Conservation (phyloP, 2,113 vertebrate genomes). For the Ailurus styani region DNA sequence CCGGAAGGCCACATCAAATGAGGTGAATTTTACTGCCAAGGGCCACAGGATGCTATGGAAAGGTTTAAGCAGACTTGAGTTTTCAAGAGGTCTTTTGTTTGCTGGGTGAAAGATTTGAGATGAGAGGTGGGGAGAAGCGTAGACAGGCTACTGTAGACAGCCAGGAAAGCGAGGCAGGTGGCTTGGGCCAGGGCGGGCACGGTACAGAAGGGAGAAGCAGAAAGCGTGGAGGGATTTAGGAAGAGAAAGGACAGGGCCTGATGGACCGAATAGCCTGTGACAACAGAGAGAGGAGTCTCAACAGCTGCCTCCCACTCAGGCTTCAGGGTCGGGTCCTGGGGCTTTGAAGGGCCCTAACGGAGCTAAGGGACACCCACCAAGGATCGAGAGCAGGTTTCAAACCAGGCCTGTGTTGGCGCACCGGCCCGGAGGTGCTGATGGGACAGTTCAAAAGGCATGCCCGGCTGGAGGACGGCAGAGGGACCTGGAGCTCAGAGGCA, state of each 20-base stretch:
- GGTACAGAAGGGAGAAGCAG: not conserved
- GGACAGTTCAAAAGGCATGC: accelerated
- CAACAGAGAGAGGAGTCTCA: not conserved
- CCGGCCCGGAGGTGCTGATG: accelerated
- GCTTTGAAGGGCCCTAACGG: accelerated
- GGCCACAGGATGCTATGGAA: not conserved
- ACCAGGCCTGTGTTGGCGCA: accelerated
- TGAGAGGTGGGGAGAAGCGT: not conserved
- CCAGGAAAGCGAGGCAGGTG: too few species aligned
- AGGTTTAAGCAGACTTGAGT: not conserved
- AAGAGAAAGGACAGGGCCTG: not conserved
- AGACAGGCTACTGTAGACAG: not conserved
- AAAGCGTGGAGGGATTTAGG: not conserved
- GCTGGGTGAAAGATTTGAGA: not conserved
- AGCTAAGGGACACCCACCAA: not conserved
- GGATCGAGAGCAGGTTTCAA: too few species aligned
- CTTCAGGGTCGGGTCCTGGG: not conserved
- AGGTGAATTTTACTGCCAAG: not conserved
- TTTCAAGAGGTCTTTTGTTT: not conserved
- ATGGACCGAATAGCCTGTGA: accelerated
- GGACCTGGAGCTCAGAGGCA: not conserved
- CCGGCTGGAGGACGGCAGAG: accelerated
- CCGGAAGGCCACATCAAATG: not conserved
- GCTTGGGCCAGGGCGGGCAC: not conserved
- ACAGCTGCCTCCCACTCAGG: too few species aligned